Evolutionary conservation across 1,140 invertebrate genomes (phyloP).

Genomic region (Papilio polytes): DNA sequence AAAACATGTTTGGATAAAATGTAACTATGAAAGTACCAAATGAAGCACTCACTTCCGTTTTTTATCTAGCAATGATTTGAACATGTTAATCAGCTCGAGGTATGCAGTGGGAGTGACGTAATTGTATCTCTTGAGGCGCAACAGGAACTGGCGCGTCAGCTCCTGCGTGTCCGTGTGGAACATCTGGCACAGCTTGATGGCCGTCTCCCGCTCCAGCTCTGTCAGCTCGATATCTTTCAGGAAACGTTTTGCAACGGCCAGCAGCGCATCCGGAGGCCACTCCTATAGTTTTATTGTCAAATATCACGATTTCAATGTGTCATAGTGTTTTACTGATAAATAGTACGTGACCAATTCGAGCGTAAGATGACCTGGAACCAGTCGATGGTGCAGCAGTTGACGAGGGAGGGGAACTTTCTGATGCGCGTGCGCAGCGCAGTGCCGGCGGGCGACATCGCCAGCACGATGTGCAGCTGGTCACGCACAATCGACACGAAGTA

Average conservation of each 20-base stretch:
- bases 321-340: not conserved
- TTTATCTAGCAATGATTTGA: conserved; percentile 91
- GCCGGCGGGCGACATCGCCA: conserved; percentile 97
- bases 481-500: conserved; percentile 94
- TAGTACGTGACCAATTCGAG: not conserved
- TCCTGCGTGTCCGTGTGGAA: conserved; percentile 94
- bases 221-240: conserved; percentile 93
- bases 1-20: not conserved
- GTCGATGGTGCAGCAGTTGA: conserved; percentile 98
- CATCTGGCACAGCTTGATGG: conserved; percentile 94
- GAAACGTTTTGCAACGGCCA: conserved; percentile 95
- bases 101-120: conserved; percentile 98
- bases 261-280: conserved; percentile 96
- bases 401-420: conserved; percentile 96
- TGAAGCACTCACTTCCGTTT: conserved; percentile 88
- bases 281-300: conserved; percentile 80
- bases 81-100: conserved; percentile 95
- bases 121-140: conserved; percentile 89
- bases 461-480: conserved; percentile 96
- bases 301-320: conserved; percentile 25
- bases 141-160: conserved; percentile 90
- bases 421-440: conserved; percentile 93
- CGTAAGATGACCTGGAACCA: conserved; percentile 94
- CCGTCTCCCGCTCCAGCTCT: conserved; percentile 87
- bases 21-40: not conserved